Evolutionary conservation across 2,888 invertebrate genomes (phyloP).

Genomic region (Drosophila demipolita): DNA sequence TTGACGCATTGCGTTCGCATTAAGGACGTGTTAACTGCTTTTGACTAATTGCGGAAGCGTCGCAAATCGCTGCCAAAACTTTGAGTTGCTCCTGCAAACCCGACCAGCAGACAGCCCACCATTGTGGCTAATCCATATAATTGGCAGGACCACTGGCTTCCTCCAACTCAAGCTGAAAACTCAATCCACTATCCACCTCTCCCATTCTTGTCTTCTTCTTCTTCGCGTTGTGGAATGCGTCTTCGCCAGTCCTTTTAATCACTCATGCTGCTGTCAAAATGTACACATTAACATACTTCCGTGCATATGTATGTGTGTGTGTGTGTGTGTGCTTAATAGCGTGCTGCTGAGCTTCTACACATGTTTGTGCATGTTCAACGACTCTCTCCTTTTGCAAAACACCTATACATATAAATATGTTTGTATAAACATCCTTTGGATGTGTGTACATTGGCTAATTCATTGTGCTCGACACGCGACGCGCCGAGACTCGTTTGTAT

Average conservation of each 20-base stretch:
- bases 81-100: conserved; percentile 27
- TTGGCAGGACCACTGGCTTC: conserved; percentile 36
- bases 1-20: conserved; percentile 50
- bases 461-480: conserved; percentile 35
- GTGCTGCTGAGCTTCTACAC: conserved; percentile 33
- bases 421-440: neutral
- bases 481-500: conserved; percentile 54
- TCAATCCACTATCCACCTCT: neutral
- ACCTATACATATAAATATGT: conserved; percentile 27
- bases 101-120: conserved; percentile 5
- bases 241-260: conserved; percentile 51
- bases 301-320: neutral
- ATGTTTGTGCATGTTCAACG: conserved; percentile 30
- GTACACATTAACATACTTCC: neutral
- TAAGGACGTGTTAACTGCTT: conserved; percentile 61
- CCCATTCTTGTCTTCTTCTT: neutral
- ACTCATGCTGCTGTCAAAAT: conserved; percentile 54
- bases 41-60: conserved; percentile 64
- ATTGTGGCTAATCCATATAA: conserved; percentile 58
- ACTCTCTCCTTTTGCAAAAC: conserved; percentile 10
- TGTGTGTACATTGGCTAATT: conserved; percentile 45
- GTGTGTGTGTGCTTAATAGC: conserved; percentile 5
- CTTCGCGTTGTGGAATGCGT: conserved; percentile 3
- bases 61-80: conserved; percentile 58
- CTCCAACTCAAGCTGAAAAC: neutral